Base-by-base conservation (phyloP, 1,140 invertebrate species). In the Anastrepha ludens region DNA sequence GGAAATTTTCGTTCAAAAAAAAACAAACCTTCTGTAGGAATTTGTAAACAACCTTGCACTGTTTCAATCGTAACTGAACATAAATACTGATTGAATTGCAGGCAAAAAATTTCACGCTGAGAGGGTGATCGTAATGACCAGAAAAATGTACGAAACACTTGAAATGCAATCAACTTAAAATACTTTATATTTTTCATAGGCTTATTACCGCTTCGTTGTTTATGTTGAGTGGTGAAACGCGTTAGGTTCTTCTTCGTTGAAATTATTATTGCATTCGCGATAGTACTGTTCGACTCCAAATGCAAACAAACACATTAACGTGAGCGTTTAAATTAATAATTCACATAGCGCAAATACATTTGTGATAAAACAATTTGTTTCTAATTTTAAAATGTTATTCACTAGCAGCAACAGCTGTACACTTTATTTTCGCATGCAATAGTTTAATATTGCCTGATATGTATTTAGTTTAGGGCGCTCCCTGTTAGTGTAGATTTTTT, bases 41-140 rank as follows among this genome's bases (percentile, higher is more conserved):
- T 81, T 81, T 81, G 47, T 81, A 81, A 81, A 81, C 74, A 81
- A 81, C 50, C 74, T 58, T 55, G 74, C 74, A 81, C 60, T 17
- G 39, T 2, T 39, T 47, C 0, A 13, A 1, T 0, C 13, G 41
- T 1, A 47, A 74, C 13, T 47, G 41, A 13, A n/a, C 67, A 44
- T 47, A 47, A 41, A 67, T 3, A 17, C 9, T 15, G 5, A 17
- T 62, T 4, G n/a, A 62, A 62, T 62, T 39, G 64, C 11, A 67
- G 20, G 5, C n/a, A 11, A 17, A 39, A 29, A 20, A 39, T 67
- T 29, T n/a, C 60, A 62, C 8, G 60, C 60, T 62, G 60, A 13
- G 60, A 62, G 15, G 3, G 50, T 55, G 11, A 62, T 17, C 8
- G 60, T 0, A 62, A 62, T 29, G 29, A 29, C 29, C 29, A 29